Conservation (phyloP, 2,797 vertebrate genomes). For the Cetoscarus ocellatus region DNA sequence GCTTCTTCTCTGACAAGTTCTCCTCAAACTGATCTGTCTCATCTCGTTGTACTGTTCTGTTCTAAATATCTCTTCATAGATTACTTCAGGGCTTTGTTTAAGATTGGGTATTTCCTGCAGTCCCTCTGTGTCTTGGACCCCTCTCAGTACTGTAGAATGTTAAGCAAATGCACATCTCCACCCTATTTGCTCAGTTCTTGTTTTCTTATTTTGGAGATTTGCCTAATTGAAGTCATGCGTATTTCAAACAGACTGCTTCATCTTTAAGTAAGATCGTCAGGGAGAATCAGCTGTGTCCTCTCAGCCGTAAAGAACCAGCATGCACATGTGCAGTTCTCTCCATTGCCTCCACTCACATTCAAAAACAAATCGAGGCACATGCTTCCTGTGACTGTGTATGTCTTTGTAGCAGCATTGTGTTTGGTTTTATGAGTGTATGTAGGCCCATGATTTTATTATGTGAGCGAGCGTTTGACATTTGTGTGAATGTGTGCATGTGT, state of each 20-base stretch:
- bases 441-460: constrained; percentile 52
- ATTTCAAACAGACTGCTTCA: constrained; percentile 18
- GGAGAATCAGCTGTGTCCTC: constrained; percentile 23
- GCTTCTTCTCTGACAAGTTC: constrained; percentile 40
- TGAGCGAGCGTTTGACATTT: constrained; percentile 33
- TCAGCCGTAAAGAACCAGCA: constrained; percentile 12
- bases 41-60: not conserved
- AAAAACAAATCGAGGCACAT: constrained; percentile 36
- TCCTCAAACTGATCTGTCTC: not conserved
- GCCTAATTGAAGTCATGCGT: constrained; percentile 22
- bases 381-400: constrained; percentile 21
- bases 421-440: constrained; percentile 39
- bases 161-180: too few species aligned
- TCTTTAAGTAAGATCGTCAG: not conserved
- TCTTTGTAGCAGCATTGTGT: constrained; percentile 20
- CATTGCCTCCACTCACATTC: constrained; percentile 12
- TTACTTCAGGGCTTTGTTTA: constrained; percentile 13
- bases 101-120: constrained; percentile 20
- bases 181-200: too few species aligned
- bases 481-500: constrained; percentile 35
- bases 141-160: too few species aligned
- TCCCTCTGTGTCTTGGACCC: not conserved
- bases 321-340: not conserved
- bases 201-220: not conserved
- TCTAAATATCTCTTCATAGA: not conserved